Conservation (phyloP, 2,113 vertebrate genomes). For the Fulmarus glacialis region DNA sequence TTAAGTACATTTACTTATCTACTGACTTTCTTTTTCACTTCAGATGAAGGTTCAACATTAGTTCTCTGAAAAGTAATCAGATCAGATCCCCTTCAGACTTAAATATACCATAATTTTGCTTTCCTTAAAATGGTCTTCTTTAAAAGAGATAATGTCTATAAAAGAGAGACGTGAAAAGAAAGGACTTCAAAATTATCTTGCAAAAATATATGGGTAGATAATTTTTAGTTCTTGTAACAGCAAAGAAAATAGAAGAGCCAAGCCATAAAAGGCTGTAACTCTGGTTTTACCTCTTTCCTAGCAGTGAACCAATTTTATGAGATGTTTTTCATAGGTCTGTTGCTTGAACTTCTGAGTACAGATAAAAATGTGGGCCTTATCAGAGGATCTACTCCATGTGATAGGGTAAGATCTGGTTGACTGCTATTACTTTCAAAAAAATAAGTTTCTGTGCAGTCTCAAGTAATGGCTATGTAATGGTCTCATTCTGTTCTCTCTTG, state of each 20-base stretch:
- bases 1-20: not conserved
- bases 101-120: not conserved
- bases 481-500: not conserved
- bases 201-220: not conserved
- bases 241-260: not conserved
- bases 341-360: not conserved
- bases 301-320: not conserved
- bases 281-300: not conserved
- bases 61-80: not conserved
- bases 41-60: not conserved
- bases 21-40: not conserved
- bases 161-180: not conserved
- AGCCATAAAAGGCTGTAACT: not conserved
- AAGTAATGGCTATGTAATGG: not conserved
- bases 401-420: not conserved
- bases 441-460: not conserved
- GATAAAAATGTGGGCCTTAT: not conserved
- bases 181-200: not conserved
- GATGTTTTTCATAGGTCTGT: not conserved
- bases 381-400: not conserved
- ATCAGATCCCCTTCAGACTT: not conserved
- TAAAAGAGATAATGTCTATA: not conserved
- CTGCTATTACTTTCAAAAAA: not conserved
- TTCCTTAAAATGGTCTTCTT: not conserved
- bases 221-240: not conserved